Percentiles rank a stretch among this genome's conserved stretches.
phyloP scores from a whole-genome alignment of 2,797 vertebrate species.

The Sphaeramia orbicularis region DNA sequence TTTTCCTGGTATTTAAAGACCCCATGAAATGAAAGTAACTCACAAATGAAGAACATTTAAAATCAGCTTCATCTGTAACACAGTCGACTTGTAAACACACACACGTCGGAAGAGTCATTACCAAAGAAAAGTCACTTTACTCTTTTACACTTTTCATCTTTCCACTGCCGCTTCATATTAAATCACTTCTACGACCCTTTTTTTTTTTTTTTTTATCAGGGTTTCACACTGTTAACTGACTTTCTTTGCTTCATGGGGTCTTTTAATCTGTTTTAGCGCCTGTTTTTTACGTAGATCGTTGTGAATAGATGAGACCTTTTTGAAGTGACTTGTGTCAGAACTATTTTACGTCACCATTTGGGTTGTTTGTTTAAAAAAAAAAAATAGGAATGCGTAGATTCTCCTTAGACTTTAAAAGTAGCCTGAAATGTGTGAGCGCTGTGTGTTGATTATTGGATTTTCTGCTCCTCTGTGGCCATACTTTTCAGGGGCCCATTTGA shows the following conservation, averaged over 20 bases:
- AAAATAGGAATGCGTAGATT: slow-evolving; percentile 16
- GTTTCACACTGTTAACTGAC: background rate
- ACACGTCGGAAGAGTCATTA: background rate
- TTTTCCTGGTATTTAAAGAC: slow-evolving; percentile 36
- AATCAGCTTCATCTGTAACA: background rate
- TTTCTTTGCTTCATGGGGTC: slow-evolving; percentile 47
- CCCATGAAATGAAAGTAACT: slow-evolving; percentile 40
- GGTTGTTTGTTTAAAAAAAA: slow-evolving; percentile 9
- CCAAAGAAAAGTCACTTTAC: slow-evolving; percentile 29
- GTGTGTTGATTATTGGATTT: slow-evolving; percentile 21
- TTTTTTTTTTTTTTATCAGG: background rate
- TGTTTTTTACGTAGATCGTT: slow-evolving; percentile 20
- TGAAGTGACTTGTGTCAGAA: background rate
- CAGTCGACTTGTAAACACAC: background rate
- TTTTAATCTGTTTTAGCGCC: slow-evolving; percentile 24
- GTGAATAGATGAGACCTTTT: slow-evolving; percentile 30
- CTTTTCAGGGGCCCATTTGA: slow-evolving; percentile 28
- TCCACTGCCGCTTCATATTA: slow-evolving; percentile 4
- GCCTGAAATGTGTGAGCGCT: slow-evolving; percentile 10
- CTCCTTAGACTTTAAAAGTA: slow-evolving; percentile 10
- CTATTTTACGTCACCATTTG: slow-evolving; percentile 24
- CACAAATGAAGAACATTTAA: background rate
- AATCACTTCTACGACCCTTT: background rate
- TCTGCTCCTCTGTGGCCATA: too few species aligned
- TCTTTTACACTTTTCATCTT: background rate